Base-by-base conservation (phyloP, 2,888 invertebrate genomes). In the Drosophila nr. perissopoda region DNA sequence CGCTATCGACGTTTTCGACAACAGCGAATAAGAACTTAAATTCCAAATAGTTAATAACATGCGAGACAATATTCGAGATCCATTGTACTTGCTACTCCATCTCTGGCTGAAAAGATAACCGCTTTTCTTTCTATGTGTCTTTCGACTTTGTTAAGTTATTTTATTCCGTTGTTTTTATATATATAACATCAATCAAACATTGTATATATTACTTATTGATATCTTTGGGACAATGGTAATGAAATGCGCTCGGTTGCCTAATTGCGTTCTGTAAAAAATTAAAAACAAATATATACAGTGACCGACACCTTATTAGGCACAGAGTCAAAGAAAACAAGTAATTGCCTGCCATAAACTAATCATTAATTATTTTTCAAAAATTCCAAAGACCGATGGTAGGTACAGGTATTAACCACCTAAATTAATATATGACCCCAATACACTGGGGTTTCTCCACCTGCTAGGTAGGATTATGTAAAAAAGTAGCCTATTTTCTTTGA, bases 21-120 rank as follows among this genome's bases (percentile, higher is more conserved):
- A 40, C 10, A 40, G 8, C 8, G 38, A 1, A 18, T 8, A 18
- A 18, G n/a, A n/a, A n/a, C 16, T 21, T 53, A 29, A 29, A 2
- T 25, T 38, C 13, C 1, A 27, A 27, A 16, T 38, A 27, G 11
- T 18, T 53, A 25, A 10, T 10, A 27, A n/a, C 13, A 36, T 21
- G n/a, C 34, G 53, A 49, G 66, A 48, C 42, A 36, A 27, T 21
- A 59, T 40, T 4, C 21, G 40, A 59, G 13, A 66, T 42, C 13
- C 42, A 16, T 52, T 56, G 51, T 11, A 5, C 5, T 42, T 46
- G 7, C 8, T 46, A 21, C 46, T 25, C 4, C 25, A 21, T 46
- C 13, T n/a, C 10, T 7, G 34, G 1, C 29, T n/a, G 4, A 16
- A 21, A 13, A 38, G 4, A 13, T 29, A 3, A 4, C 13, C 16